Base-by-base conservation (phyloP, 2,113 vertebrate genomes). In the Oncorhynchus keta region DNA sequence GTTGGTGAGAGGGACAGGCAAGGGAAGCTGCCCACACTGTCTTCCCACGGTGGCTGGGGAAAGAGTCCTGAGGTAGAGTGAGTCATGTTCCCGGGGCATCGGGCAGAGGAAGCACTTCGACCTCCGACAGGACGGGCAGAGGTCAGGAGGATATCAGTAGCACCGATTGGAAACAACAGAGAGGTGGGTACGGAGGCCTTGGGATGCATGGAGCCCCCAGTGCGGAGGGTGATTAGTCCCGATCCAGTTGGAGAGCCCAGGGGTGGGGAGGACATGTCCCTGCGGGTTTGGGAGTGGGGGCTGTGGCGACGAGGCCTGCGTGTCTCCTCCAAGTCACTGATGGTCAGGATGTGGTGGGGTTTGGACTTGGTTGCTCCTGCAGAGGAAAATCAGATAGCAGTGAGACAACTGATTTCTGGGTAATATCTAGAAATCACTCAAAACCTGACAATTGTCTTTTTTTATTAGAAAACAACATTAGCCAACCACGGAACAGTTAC, bases 301-400 rank as follows among this genome's bases (percentile, higher is more conserved):
- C 89, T 92, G 77, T 93, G 95, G 75, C 95, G 93, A 20, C 94
- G 92, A 13, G 89, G 91, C 71, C 95, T 91, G 1, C 95, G 91
- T 1, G 93, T 93, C 51, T 96, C 95, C 82, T 95, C 95, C 18
- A 90, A 88, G 86, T 97, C 95, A 80, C 96, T 95, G 68, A 96
- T 93, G 0, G 95, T 97, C 49, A 96, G 89, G 78, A 97, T 97
- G 85, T 96, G 95, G 76, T 96, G 96, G 32, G 95, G 90, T 86
- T 95, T 94, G 35, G 92, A 88, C 39, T 92, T 91, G 2, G 88
- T 88, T 57, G 92, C 87, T 79, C 95, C 95, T 94, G 7, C 9
- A 11, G 39, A 30, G 68, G 9, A 64, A 35, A 14, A 70, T 67
- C 24, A 82, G 59, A 84, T 8, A 12, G 39, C 9, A 71, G 16